Evolutionary conservation across 2,797 vertebrate species (phyloP).

Genomic region (Loriculus beryllinus): DNA sequence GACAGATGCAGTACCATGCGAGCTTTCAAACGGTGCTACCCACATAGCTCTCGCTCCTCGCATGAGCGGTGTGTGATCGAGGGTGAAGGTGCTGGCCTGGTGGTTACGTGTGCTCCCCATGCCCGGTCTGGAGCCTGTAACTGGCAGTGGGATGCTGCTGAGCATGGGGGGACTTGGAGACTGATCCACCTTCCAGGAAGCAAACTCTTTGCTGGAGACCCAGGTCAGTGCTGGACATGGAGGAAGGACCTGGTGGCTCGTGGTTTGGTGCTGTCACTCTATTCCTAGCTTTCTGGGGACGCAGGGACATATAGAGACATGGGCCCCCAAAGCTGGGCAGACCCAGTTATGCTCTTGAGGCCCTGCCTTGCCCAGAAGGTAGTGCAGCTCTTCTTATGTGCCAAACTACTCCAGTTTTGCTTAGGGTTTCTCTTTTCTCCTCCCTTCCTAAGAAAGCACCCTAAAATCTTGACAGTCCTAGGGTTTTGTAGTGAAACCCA

Average conservation of each 20-base stretch:
- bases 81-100: background rate
- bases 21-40: too few species aligned
- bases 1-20: too few species aligned
- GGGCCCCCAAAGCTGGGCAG: background rate
- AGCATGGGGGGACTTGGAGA: rapidly evolving
- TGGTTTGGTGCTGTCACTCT: background rate
- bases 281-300: background rate
- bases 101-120: rapidly evolving
- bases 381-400: background rate
- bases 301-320: background rate
- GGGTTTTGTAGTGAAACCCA: background rate
- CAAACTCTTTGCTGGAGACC: background rate
- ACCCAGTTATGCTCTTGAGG: background rate
- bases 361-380: rapidly evolving
- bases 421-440: background rate
- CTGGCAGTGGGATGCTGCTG: background rate
- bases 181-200: rapidly evolving
- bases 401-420: background rate
- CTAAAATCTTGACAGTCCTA: background rate
- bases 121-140: background rate
- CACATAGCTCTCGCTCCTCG: too few species aligned
- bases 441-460: background rate
- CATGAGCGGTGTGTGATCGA: rapidly evolving
- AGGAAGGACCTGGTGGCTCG: background rate
- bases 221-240: rapidly evolving